Percentiles rank a stretch among this genome's conserved stretches.
phyloP scores from a whole-genome alignment of 2,888 invertebrate genomes.

The Philaethria dido region DNA sequence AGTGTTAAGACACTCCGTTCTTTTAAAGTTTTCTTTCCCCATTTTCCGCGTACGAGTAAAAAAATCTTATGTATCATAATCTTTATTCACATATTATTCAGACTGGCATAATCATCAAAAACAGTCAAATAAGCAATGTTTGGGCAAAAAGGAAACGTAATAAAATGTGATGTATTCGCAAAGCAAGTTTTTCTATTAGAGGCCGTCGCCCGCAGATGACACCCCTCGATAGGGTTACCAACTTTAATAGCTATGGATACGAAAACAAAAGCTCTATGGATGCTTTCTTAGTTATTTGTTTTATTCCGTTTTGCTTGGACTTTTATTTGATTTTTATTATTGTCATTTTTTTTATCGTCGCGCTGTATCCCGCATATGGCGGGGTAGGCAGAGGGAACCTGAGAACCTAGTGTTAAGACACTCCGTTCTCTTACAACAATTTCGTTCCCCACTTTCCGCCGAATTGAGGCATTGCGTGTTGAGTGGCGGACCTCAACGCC shows the following conservation, averaged over 20 bases:
- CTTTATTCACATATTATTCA: neutral
- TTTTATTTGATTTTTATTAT: no score
- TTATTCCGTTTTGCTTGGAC: neutral
- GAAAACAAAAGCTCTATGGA: constrained; percentile 23
- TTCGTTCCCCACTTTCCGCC: no score
- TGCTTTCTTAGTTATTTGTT: neutral
- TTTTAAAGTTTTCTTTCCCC: no score
- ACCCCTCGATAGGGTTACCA: constrained; percentile 35
- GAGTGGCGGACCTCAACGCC: no score
- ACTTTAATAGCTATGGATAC: constrained; percentile 22
- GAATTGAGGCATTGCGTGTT: no score
- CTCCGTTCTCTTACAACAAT: no score
- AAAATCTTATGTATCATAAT: neutral
- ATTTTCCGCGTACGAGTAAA: no score
- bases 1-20: no score
- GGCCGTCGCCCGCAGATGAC: constrained; percentile 61
- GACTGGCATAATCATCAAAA: neutral
- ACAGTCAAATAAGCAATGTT: constrained; percentile 11
- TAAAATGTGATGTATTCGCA: constrained; percentile 48
- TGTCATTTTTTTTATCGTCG: no score
- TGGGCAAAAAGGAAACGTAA: constrained; percentile 34
- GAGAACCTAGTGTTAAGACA: no score
- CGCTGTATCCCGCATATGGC: no score
- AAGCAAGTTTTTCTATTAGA: constrained; percentile 56
- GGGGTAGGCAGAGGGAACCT: no score